Evolutionary conservation across 2,113 vertebrate species (phyloP).

Genomic region (Bettongia penicillata): DNA sequence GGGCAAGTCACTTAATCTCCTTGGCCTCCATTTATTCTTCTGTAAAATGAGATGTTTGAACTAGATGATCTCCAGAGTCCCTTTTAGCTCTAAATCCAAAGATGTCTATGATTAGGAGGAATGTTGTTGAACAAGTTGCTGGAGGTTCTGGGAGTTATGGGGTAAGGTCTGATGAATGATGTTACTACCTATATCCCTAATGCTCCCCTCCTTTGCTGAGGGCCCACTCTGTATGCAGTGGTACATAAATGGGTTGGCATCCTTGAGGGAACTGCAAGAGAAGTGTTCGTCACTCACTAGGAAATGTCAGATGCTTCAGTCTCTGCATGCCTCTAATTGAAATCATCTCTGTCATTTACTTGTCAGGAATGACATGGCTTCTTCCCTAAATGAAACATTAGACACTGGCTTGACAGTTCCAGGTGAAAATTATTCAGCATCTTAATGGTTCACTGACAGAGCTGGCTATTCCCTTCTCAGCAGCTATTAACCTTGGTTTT

Average conservation of each 20-base stretch:
- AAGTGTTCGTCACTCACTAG: slow-evolving; percentile 60
- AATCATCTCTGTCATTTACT: slow-evolving; percentile 82
- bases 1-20: not conserved
- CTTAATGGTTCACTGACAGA: slow-evolving; percentile 78
- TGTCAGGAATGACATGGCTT: slow-evolving; percentile 72
- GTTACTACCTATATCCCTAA: not conserved
- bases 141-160: not conserved
- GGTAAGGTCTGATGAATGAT: not conserved
- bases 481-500: slow-evolving; percentile 38
- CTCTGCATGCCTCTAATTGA: slow-evolving; percentile 78
- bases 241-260: slow-evolving; percentile 62
- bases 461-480: slow-evolving; percentile 66
- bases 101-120: not conserved
- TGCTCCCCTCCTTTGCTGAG: not conserved
- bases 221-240: not conserved
- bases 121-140: not conserved
- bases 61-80: not conserved
- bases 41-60: not conserved
- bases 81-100: not conserved
- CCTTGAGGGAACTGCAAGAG: slow-evolving; percentile 64
- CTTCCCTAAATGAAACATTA: slow-evolving; percentile 79
- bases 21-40: not conserved
- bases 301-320: slow-evolving; percentile 67
- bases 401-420: slow-evolving; percentile 77
- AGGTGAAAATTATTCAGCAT: slow-evolving; percentile 75